Evolutionary conservation across 2,113 vertebrate species (phyloP), one percentile per base, ranked within the genome.

Genomic region (Neogobius melanostomus): DNA sequence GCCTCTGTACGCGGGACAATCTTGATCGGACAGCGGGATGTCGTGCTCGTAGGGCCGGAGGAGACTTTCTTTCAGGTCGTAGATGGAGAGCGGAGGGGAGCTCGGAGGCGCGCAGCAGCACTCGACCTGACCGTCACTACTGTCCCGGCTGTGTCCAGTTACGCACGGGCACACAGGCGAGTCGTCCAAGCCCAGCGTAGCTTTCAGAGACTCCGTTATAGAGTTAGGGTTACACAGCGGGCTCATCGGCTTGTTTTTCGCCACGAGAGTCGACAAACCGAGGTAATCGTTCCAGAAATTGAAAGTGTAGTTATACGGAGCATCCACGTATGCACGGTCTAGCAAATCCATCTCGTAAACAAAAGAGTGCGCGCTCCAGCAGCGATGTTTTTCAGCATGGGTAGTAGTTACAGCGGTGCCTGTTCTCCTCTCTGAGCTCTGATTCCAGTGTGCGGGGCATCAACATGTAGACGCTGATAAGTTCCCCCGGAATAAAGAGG

Each of bases 251-350:
- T 90, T 91, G 59, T 76, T 93, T 54, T 91, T 88, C 63, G 89
- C 87, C 1, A 92, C 92, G 51, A 93, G 86, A 54, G 91, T 93
- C 17, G 92, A 93, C 72, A 95, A 88, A 28, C 93, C 92, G 69
- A 93, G 88, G 79, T 94, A 94, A 87, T 94, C 94, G 80, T 93
- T 94, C 94, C 93, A 94, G 15, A 94, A 93, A 91, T 94, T 92
- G 70, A 94, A 94, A 17, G 93, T 94, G 82, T 94, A 93, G 56
- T 93, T 91, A 16, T 90, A 94, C 0, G 93, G 86, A 54, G 89
- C 80, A 69, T 90, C 91, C 77, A 93, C 87, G 82, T 90, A 93
- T 45, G 89, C 87, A 83, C 91, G 89, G 66, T 92, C 90, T 46
- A 93, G 64, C 50, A 92, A 86, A 85, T 94, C 93, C 93, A 94